Evolutionary conservation across 2,888 invertebrate species (phyloP), one percentile per base, ranked within the genome.

Genomic region (Thelaira solivaga): DNA sequence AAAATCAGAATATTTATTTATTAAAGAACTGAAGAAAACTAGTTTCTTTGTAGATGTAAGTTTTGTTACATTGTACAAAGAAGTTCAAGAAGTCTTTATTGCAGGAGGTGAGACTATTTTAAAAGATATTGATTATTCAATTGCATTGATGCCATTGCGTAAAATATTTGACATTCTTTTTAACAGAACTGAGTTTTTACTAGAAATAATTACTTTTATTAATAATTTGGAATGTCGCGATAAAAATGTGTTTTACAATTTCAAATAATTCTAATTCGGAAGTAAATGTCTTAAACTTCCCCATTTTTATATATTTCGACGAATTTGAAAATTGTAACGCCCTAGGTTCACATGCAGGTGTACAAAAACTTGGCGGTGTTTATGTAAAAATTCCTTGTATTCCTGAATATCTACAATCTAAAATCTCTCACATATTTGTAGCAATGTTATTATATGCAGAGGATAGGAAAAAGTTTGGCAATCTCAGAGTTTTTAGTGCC

Each of bases 241-340:
- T 6, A 5, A 11, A 53, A 53, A 53, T 53, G 34, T 53, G 10
- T 5, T 1, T 18, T 20, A 34, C 4, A 72, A 53, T 53, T 55
- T 72, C 8, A 4, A 31, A 31, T 31, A 31, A 31, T 31, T 31
- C 24, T n/a, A 41, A 10, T 16, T 39, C 10, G 16, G 6, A 43
- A 4, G 34, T 45, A 13, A 29, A 57, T 16, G 24, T 39, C 1
- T 47, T 75, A 13, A 55, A 16, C 62, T 43, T 75, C 45, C 68
- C 68, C 4, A 16, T 68, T 16, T 55, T 68, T 18, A 18, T 75
- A 18, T 75, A 68, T 34, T 75, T 68, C 4, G 68, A 75, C 6
- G 68, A 75, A 18, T 75, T 75, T 67, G 68, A 75, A 13, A 34
- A 29, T 6, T 16, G n/a, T 22, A 75, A 75, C 49, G 45, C 26